Percentiles rank a stretch among this genome's conserved stretches.
Conservation (phyloP, 2,888 invertebrate genomes). For the Synanthedon andrenaeformis region DNA sequence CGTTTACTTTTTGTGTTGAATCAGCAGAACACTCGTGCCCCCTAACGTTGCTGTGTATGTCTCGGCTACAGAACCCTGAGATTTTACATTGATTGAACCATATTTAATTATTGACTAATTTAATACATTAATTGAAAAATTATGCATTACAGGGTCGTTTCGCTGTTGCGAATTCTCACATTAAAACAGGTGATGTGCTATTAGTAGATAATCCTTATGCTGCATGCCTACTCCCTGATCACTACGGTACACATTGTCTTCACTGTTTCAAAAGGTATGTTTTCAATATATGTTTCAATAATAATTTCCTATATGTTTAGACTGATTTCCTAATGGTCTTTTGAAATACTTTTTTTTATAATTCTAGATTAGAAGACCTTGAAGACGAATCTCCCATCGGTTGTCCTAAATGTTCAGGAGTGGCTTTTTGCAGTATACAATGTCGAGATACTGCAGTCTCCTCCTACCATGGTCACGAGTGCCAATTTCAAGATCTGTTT, state of each 20-base stretch:
- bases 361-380: conserved; percentile 34
- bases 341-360: too few species aligned
- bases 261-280: conserved; percentile 80
- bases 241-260: conserved; percentile 83
- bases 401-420: conserved; percentile 79
- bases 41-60: too few species aligned
- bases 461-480: conserved; percentile 81
- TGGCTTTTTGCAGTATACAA: conserved; percentile 78
- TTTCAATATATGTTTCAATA: neutral
- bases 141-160: conserved; percentile 72
- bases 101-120: too few species aligned
- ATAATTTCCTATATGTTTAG: too few species aligned
- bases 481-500: conserved; percentile 78
- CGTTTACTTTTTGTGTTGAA: too few species aligned
- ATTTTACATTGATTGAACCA: too few species aligned
- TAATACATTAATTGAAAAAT: too few species aligned
- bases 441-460: conserved; percentile 75
- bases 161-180: conserved; percentile 72
- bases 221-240: conserved; percentile 78
- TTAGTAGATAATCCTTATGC: conserved; percentile 80
- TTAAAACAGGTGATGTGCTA: conserved; percentile 79
- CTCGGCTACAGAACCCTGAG: too few species aligned
- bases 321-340: too few species aligned
- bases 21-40: too few species aligned
- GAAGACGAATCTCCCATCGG: conserved; percentile 72